Percentiles rank a stretch among this genome's conserved stretches.
Evolutionary conservation across 2,888 invertebrate species (phyloP).

Genomic region (Tachystola acroxantha): DNA sequence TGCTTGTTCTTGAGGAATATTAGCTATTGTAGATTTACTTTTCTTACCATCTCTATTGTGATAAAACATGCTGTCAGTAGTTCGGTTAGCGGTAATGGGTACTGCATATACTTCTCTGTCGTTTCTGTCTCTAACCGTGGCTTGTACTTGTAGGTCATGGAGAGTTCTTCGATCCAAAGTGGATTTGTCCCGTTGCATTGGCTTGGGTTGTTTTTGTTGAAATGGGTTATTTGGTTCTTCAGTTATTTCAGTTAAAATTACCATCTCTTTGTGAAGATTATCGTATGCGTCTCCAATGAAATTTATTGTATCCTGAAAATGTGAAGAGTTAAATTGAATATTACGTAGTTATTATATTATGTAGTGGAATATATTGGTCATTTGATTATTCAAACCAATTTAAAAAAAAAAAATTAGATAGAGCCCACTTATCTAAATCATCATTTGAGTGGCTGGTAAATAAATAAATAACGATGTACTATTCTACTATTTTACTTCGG

Average conservation of each 20-base stretch:
- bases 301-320: constrained; percentile 43
- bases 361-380: too few species aligned
- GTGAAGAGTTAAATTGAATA: too few species aligned
- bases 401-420: too few species aligned
- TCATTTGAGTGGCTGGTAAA: too few species aligned
- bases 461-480: too few species aligned
- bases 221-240: constrained; percentile 7
- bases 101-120: constrained; percentile 8
- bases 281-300: constrained; percentile 48
- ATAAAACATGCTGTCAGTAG: not conserved
- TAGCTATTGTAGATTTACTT: not conserved
- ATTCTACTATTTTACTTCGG: too few species aligned
- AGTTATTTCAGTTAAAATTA: constrained; percentile 20
- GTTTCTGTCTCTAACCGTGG: constrained; percentile 13
- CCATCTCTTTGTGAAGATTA: constrained; percentile 38
- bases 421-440: too few species aligned
- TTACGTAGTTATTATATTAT: too few species aligned
- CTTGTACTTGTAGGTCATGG: constrained; percentile 21
- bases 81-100: constrained; percentile 7
- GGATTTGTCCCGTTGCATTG: constrained; percentile 8
- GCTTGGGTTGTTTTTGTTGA: not conserved
- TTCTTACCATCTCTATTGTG: not conserved
- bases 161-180: constrained; percentile 14
- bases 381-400: too few species aligned
- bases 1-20: not conserved